Base-by-base conservation (phyloP, 2,797 vertebrate genomes). In the Vespertilio murinus region DNA sequence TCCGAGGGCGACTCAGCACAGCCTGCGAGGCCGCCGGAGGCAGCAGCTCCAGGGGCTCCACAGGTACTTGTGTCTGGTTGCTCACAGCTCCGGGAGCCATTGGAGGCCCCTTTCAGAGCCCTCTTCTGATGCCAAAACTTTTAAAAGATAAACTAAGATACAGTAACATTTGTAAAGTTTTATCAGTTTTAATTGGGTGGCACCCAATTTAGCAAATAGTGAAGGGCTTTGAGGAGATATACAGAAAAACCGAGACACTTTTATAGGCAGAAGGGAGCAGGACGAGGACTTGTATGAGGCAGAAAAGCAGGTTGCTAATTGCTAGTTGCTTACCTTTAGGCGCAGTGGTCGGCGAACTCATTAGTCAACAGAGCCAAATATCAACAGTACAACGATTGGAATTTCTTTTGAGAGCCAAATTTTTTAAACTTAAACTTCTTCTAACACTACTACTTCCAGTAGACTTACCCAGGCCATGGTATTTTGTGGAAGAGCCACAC, bases 131-230 rank as follows among this genome's bases (percentile, higher is more conserved):
- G 9, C 35, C 17, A 14, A 18, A 14, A 78, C n/a, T 38, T 35
- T 30, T 65, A 25, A 79, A 94, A 90, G 35, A 42, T 49, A 71
- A 35, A 78, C 17, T 45, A 56, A 71, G 52, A 13, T 73, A 30
- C 4, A 30, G 61, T 70, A 70, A 70, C 7, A 4, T 0, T 42
- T 61, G 49, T 18, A 59, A 69, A 70, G 33, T n/a, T 42, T 71
- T 84, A 52, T 54, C 12, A 12, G 2, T 64, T 45, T 33, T 65
- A 84, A n/a, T 52, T 13, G 2, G 30, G 80, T 13, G 52, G 42
- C 10, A 79, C 22, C 64, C 52, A 54, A 6, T 42, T 38, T 45
- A 23, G 81, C 52, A 64, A 64, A 40, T 33, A 52, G 7, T 78
- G 71, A 73, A 67, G 64, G 12, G 1, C 45, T 88, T 40, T 12